Percentiles rank a stretch among this genome's conserved stretches.
phyloP scores from a whole-genome alignment of 1,140 invertebrate species.

The Chrysomallon squamiferum region DNA sequence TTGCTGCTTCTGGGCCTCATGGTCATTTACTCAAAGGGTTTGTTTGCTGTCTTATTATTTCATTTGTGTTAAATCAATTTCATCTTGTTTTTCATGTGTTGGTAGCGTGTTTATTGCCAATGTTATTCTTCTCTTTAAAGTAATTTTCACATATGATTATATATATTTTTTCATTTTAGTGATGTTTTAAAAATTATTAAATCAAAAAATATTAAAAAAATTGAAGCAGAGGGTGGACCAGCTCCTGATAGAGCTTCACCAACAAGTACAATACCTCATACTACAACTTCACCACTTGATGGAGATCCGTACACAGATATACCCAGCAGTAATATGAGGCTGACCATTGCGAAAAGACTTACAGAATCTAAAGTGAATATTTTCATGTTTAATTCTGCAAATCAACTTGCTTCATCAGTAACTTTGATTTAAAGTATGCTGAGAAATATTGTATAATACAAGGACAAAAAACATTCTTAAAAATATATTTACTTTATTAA shows the following conservation, averaged over 20 bases:
- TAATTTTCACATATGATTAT: background rate
- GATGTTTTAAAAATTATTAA: constrained; percentile 71
- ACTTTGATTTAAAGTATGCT: no score
- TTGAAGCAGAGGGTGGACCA: constrained; percentile 30
- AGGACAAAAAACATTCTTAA: no score
- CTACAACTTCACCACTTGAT: constrained; percentile 54
- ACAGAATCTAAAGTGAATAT: constrained; percentile 80
- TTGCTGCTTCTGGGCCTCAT: constrained; percentile 69
- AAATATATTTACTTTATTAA: no score
- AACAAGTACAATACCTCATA: background rate
- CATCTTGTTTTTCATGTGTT: background rate
- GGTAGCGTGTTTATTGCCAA: no score
- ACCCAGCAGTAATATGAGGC: constrained; percentile 82
- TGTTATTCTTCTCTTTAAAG: no score
- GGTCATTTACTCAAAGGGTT: constrained; percentile 71
- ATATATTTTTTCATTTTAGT: constrained; percentile 28
- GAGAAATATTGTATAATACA: no score
- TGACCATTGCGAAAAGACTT: constrained; percentile 83
- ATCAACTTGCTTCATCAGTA: no score
- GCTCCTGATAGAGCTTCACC: constrained; percentile 1
- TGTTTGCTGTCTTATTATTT: background rate
- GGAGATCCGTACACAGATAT: constrained; percentile 76
- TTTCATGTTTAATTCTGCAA: background rate
- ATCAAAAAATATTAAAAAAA: constrained; percentile 67
- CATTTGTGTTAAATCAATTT: background rate